Evolutionary conservation across 2,113 vertebrate species (phyloP), one percentile per base, ranked within the genome.

Genomic region (Bujurquina vittata): DNA sequence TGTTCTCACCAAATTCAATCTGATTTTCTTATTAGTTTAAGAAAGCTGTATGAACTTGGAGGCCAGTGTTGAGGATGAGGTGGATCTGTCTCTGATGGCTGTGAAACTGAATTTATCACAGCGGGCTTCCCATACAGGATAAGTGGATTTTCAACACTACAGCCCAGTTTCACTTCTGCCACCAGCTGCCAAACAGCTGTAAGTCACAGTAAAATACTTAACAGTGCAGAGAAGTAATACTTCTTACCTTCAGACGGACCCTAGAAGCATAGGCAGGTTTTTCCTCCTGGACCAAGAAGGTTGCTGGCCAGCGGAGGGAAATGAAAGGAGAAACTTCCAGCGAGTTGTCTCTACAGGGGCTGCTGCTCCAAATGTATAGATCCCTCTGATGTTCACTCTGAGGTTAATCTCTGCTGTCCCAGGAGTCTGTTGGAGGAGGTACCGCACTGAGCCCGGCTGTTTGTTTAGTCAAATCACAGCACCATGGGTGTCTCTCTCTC

Each of bases 391-490:
- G 93, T 94, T 90, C 87, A 84, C 85, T 80, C 91, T 86, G 82
- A 89, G 93, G 94, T 93, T 94, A 92, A 93, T 91, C 93, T 94
- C 86, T 77, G 75, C 84, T 86, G 94, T 94, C 91, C 91, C 84
- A 31, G 91, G 88, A 94, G 91, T 80, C 86, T 6, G 35, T 77
- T 63, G 90, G 90, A 95, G 81, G 93, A 92, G 92, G 91, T 61
- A 83, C 84, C 37, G 20, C 84, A 84, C 85, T 62, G 85, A 90
- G 90, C 37, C 65, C 0, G 60, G 87, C 86, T 93, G 94, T 95
- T 95, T 95, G 91, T 94, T 93, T 94, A 93, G 92, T 94, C 93
- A 94, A 92, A 94, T 89, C 89, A 92, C 90, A 94, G 90, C 91
- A 83, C 88, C 81, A 31, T 11, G 40, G 91, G 89, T 83, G 83